Evolutionary conservation across 2,888 invertebrate genomes (phyloP), one percentile per base, ranked within the genome.

Genomic region (Pammene fasciana): DNA sequence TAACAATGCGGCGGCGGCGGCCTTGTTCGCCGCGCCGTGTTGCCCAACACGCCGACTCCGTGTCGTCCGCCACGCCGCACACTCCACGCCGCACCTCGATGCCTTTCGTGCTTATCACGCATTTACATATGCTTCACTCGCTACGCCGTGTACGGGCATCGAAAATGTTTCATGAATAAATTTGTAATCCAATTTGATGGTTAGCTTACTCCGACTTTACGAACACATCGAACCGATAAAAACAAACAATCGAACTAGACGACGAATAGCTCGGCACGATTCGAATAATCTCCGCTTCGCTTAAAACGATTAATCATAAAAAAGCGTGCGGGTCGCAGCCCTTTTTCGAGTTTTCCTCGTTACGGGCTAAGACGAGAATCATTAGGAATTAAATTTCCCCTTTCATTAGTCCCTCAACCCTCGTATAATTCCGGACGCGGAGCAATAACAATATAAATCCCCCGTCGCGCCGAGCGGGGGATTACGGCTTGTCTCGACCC

Each of bases 371-470:
- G 92, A 92, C 91, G 92, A 89, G 91, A 92, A 92, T 92, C 92
- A 92, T 92, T 92, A 92, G 91, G 92, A 92, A 92, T 92, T 92
- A 92, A 92, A 92, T 92, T 92, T 92, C 92, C 92, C 92, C 92
- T 92, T 92, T 92, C 92, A 92, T 92, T 92, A 92, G 92, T 92
- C 92, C 92, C 92, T 91, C 92, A 92, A 92, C 92, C 92, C 92
- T 92, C 92, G 92, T 92, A 92, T 92, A 92, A 92, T 91, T 91
- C 92, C 90, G 92, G 92, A 92, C 92, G 89, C 90, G 87, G 89
- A 90, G 92, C 92, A 92, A 92, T 92, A 92, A 92, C 92, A 92
- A 92, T 92, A 92, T 92, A 92, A 92, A 92, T 92, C 92, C 92
- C 92, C 92, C 90, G 92, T 90, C 91, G 92, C 92, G 92, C 87